phyloP scores from a whole-genome alignment of 2,888 invertebrate species.

The Acronicta psi region DNA sequence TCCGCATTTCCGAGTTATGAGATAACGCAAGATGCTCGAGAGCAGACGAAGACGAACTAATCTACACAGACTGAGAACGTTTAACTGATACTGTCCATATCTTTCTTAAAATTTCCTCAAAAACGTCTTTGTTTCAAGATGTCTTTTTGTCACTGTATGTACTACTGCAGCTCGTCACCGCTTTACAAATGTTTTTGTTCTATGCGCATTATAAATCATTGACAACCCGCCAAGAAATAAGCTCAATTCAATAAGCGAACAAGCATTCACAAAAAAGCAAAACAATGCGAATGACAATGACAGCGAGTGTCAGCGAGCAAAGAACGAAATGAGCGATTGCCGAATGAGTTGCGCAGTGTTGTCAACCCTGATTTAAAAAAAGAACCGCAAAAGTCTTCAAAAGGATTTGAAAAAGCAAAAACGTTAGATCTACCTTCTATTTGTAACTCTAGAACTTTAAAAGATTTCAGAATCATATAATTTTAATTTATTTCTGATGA shows the following conservation, averaged over 20 bases:
- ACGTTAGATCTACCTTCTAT: too few species aligned
- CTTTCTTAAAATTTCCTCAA: constrained; percentile 37
- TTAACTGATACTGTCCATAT: constrained; percentile 60
- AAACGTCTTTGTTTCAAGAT: constrained; percentile 23
- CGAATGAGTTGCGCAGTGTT: too few species aligned
- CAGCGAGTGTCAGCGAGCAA: too few species aligned
- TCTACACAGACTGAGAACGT: constrained; percentile 89
- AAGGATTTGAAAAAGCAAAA: too few species aligned
- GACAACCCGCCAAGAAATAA: constrained; percentile 43
- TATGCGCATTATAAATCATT: constrained; percentile 45
- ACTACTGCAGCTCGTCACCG: constrained; percentile 7
- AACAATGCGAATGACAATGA: constrained; percentile 40
- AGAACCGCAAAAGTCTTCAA: too few species aligned
- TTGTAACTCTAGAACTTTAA: too few species aligned
- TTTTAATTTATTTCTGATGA: too few species aligned
- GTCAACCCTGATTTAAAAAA: too few species aligned
- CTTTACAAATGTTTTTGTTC: constrained; percentile 17
- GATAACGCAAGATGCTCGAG: constrained; percentile 68
- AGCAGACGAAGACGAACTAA: constrained; percentile 87
- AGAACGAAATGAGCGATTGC: too few species aligned
- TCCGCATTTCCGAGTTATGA: constrained; percentile 72
- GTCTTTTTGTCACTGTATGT: too few species aligned
- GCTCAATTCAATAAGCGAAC: constrained; percentile 1
- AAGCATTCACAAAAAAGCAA: too few species aligned
- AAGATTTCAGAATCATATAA: too few species aligned